Evolutionary conservation across 2,113 vertebrate species (phyloP), one percentile per base, ranked within the genome.

Genomic region (Phainopepla nitens): DNA sequence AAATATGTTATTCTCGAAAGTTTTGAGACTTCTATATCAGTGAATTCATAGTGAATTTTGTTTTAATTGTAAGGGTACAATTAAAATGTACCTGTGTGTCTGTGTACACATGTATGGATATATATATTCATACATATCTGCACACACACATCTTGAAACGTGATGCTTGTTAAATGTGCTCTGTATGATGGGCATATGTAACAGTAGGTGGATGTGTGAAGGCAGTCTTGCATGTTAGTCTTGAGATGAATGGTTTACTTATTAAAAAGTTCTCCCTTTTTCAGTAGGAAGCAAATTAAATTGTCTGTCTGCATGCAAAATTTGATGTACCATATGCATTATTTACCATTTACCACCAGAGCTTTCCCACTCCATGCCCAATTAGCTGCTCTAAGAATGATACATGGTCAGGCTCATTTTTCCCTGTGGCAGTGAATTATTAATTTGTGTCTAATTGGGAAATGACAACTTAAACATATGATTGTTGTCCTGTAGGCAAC

Each of bases 241-340:
- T 82, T 91, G 56, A 82, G 70, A 89, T 82, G n/a, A 85, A 93
- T 69, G 31, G 28, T 90, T 83, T 81, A 68, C 19, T 65, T 83
- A 36, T 25, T 58, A 19, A 89, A 72, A 88, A 51, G 18, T 19
- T 23, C 22, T 73, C 70, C 61, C 28, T 73, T 49, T 35, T 70
- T 73, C 22, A 54, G 21, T 66, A 17, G 31, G 60, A 96, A 91
- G 39, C 89, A 93, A 95, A 91, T 96, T 93, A 97, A 97, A 93
- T 75, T 96, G 96, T 82, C 97, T 97, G 90, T 97, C 97, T 97
- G 95, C 92, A 78, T 97, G 93, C 97, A 97, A 95, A 97, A 96
- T 98, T 97, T 94, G 53, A 89, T 83, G 78, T 98, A 98, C 97
- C 97, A 39, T 98, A 97, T 98, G 95, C 90, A 97, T 98, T 98